Base-by-base conservation (phyloP, 2,113 vertebrate genomes). In the Ptilorrhoa leucosticta region DNA sequence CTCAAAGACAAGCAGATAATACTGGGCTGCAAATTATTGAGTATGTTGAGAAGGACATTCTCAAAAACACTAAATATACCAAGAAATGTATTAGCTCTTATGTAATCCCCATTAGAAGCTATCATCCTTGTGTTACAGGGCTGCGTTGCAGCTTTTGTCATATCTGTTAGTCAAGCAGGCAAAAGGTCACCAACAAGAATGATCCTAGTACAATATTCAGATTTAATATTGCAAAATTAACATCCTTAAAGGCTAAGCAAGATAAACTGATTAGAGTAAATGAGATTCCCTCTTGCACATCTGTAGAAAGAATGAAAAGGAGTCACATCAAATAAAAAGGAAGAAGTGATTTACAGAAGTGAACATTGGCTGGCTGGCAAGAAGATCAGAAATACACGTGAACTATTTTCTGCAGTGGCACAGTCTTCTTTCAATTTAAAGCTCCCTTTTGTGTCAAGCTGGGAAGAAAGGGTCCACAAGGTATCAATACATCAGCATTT, bases 401-500 rank as follows among this genome's bases (percentile, higher is more conserved):
- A 88, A 90, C 63, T 71, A 6, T 75, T 94, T 77, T 81, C 86
- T 4, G 2, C 92, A 73, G 58, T 9, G 31, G 56, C 51, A 89
- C 28, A 58, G 76, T 63, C 76, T 78, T 73, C 68, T 72, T 72
- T 93, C 24, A 0, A 92, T 94, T 96, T 95, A 94, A 89, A 85
- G 53, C 72, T 95, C 88, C 83, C 82, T 82, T 93, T 88, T 78
- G 64, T 75, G 51, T 89, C 87, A 93, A 83, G 56, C 40, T 91
- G n/a, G 61, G 58, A 93, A 93, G 87, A 93, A 89, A 96, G 26
- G 83, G 60, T 95, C 83, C 76, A 82, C n/a, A 71, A 80, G 58
- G 78, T 96, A 89, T 92, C 87, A 61, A 92, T 92, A 95, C 54
- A 95, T 89, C 91, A 94, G 89, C 76, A 88, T 95, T 95, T 82